These are phyloP conservation scores for Telmatochromis bifrenatus DNA, from an alignment of 2,113 vertebrate species.

Conservation along the genomic window DNA sequence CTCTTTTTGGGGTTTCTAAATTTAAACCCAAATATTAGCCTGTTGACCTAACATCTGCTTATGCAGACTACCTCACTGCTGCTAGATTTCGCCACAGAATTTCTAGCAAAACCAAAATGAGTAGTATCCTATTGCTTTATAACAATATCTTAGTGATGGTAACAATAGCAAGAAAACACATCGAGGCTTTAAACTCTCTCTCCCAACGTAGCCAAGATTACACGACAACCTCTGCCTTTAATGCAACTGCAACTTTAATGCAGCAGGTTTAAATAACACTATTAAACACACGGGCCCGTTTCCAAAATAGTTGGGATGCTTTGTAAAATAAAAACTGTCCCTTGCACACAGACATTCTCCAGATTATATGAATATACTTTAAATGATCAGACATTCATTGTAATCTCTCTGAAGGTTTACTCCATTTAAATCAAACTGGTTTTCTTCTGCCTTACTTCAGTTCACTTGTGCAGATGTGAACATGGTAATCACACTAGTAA, in stretches of 20 bases:
- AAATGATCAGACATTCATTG: rapidly evolving
- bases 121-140: background rate
- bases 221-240: rapidly evolving
- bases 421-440: background rate
- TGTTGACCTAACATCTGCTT: background rate
- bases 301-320: background rate
- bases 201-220: background rate
- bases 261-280: background rate
- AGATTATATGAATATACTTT: background rate
- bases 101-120: background rate
- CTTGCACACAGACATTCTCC: background rate
- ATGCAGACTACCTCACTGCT: background rate
- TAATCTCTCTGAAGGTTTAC: background rate
- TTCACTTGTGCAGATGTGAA: background rate
- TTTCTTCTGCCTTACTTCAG: background rate
- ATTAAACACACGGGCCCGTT: rapidly evolving
- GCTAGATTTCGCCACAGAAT: background rate
- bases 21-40: background rate
- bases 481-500: background rate
- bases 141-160: background rate
- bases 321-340: background rate
- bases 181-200: background rate
- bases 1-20: background rate
- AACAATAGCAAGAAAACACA: background rate
- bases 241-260: background rate